Percentiles rank a stretch among this genome's conserved stretches.
These are phyloP conservation scores for Corythoichthys haematopterus DNA, from an alignment of 2,113 vertebrate species.

Conservation along the genomic window DNA sequence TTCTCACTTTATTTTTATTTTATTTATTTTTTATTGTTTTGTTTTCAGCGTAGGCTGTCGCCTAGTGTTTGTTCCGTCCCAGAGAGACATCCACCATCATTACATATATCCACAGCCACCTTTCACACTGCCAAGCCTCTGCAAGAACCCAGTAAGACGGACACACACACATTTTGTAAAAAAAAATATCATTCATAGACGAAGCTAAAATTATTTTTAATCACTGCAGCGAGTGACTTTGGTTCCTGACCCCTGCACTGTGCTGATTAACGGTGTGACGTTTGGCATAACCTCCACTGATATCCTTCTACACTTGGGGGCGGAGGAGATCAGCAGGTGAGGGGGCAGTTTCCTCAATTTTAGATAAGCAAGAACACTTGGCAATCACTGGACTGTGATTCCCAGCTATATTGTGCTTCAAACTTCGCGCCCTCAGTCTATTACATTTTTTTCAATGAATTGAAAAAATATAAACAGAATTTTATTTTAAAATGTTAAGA, in stretches of 20 bases:
- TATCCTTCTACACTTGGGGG: conserved; percentile 85
- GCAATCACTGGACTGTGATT: too few relatives aligned
- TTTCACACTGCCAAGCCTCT: conserved; percentile 65
- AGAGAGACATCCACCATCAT: conserved; percentile 82
- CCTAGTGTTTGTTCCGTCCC: conserved; percentile 82
- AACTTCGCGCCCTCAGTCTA: too few relatives aligned
- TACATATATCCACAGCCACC: conserved; percentile 87
- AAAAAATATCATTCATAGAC: too few relatives aligned
- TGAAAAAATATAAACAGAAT: too few relatives aligned
- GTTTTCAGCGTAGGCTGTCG: conserved; percentile 63
- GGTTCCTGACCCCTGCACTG: conserved; percentile 85
- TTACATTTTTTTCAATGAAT: too few relatives aligned
- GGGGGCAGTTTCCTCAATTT: background rate
- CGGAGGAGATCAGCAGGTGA: conserved; percentile 91
- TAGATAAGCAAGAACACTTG: too few relatives aligned
- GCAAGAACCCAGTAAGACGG: conserved; percentile 69
- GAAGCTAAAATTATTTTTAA: background rate
- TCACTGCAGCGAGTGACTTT: conserved; percentile 77
- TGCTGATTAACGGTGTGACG: conserved; percentile 77
- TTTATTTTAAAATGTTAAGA: too few relatives aligned
- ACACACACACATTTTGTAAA: conserved; percentile 49
- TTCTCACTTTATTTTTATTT: background rate
- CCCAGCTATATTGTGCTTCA: too few relatives aligned
- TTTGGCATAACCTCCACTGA: conserved; percentile 87
- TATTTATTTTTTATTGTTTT: background rate